Base-by-base conservation (phyloP, 2,113 vertebrate species). In the Zosterops pallidus region DNA sequence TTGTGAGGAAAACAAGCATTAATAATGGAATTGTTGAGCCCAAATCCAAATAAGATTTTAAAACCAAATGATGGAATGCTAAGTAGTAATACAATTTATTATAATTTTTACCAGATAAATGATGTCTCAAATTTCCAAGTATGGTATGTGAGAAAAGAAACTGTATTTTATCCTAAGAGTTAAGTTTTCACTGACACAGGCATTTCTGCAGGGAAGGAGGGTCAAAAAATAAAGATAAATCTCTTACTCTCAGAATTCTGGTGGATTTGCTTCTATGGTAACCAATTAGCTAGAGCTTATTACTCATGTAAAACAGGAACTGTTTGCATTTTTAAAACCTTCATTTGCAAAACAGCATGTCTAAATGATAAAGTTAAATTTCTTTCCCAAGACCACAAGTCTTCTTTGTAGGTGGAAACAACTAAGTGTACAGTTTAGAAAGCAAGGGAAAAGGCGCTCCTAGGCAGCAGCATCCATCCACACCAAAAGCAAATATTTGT, bases 401-500 rank as follows among this genome's bases (percentile, higher is more conserved):
- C 20, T 28, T 94, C 83, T 97, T 96, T 95, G 87, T 95, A 90
- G 86, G 75, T 91, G n/a, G 74, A 97, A 94, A 92, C 92, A 94
- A 91, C 72, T 65, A 80, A 80, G 91, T 64, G 85, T 89, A 91
- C 90, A 89, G 64, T 94, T 97, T 89, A 97, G 97, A 97, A 91
- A 62, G 69, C 60, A 49, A 81, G 49, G 74, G 83, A 72, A 62
- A 47, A 49, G 75, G 78, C 64, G 12, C 91, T 97, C 83, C 64
- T 83, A 97, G 94, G 93, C 84, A 95, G 93, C 82, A 79, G 72
- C 67, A 59, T 94, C 94, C 93, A 86, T 96, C 94, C 89, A 78
- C 80, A 15, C 94, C 96, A 64, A 97, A 97, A 98, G 95, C 96
- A 98, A 98, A 98, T 98, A 97, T 98, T 98, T 98, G 96, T 97